phyloP scores from a whole-genome alignment of 1,140 invertebrate species.

The Halotydeus destructor region DNA sequence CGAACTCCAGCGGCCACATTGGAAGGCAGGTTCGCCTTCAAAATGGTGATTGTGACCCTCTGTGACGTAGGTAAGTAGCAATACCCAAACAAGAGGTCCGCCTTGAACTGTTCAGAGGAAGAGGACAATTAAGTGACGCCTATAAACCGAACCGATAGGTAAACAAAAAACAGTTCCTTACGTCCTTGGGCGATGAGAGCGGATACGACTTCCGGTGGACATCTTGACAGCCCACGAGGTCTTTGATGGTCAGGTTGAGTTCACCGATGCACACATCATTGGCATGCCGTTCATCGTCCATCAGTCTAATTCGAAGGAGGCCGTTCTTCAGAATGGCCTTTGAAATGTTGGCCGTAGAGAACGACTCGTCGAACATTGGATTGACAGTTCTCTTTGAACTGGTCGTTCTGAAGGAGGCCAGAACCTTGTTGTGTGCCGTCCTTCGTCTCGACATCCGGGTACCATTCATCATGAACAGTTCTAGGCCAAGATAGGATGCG shows the following conservation, averaged over 20 bases:
- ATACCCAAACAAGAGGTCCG: constrained; percentile 31
- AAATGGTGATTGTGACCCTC: constrained; percentile 30
- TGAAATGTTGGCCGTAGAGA: constrained; percentile 15
- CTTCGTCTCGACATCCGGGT: constrained; percentile 4
- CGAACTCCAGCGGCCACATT: background rate
- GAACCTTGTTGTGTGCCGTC: background rate
- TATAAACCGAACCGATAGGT: background rate
- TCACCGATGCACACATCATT: constrained; percentile 20
- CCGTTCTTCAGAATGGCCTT: constrained; percentile 17
- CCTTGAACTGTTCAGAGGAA: constrained; percentile 20
- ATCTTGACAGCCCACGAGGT: too few species aligned
- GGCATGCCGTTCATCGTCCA: constrained; percentile 20
- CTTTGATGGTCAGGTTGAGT: constrained; percentile 14
- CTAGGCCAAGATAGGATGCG: constrained; percentile 10
- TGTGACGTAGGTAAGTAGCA: constrained; percentile 36
- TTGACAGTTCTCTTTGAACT: constrained; percentile 15
- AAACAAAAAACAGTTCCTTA: too few species aligned
- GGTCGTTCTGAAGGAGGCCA: constrained; percentile 13
- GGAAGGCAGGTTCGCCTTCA: constrained; percentile 23
- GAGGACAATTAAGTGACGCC: background rate
- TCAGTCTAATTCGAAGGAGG: constrained; percentile 14
- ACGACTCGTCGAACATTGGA: constrained; percentile 18
- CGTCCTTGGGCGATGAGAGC: too few species aligned
- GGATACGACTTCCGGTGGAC: background rate
- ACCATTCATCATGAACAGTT: constrained; percentile 3